phyloP scores from a whole-genome alignment of 1,140 invertebrate genomes.

The Drosophila sp. region DNA sequence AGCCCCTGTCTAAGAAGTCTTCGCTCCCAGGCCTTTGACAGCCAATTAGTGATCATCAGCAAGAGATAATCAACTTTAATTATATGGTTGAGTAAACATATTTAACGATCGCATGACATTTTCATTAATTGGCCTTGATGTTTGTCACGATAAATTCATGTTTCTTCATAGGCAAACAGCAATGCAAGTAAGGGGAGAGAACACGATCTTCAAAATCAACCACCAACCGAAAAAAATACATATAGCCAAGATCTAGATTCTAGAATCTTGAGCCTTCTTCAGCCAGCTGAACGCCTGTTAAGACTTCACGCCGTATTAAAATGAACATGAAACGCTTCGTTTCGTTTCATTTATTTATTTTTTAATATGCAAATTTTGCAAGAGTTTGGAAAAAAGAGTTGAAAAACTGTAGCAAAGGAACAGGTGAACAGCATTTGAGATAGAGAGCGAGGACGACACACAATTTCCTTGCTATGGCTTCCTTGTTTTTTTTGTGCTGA shows the following conservation, averaged over 20 bases:
- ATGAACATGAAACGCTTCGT: slow-evolving; percentile 48
- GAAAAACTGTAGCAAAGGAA: slow-evolving; percentile 48
- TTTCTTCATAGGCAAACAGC: slow-evolving; percentile 65
- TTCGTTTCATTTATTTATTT: neutral
- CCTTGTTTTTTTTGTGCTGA: too few relatives aligned
- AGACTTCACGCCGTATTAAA: slow-evolving; percentile 66
- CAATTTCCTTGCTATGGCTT: slow-evolving; percentile 13
- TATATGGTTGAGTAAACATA: slow-evolving; percentile 35
- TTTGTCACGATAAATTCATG: slow-evolving; percentile 79
- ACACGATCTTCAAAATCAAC: slow-evolving; percentile 17
- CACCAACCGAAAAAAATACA: slow-evolving; percentile 2
- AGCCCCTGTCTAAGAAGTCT: slow-evolving; percentile 34
- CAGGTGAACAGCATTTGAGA: slow-evolving; percentile 21
- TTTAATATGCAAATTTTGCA: slow-evolving; percentile 18
- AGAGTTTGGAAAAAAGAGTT: slow-evolving; percentile 22
- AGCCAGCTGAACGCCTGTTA: slow-evolving; percentile 42
- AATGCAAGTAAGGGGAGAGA: slow-evolving; percentile 1
- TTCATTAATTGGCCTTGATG: slow-evolving; percentile 50
- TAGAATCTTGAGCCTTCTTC: neutral
- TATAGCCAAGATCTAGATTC: slow-evolving; percentile 12
- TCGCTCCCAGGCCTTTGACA: slow-evolving; percentile 58
- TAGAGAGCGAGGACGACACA: neutral
- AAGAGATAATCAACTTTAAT: slow-evolving; percentile 56
- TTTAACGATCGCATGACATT: slow-evolving; percentile 15
- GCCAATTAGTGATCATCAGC: slow-evolving; percentile 69